A percentile compares a stretch with the other conserved stretches of the same genome.
Evolutionary conservation across 2,888 invertebrate genomes (phyloP).

Genomic region (Dugesia japonica): DNA sequence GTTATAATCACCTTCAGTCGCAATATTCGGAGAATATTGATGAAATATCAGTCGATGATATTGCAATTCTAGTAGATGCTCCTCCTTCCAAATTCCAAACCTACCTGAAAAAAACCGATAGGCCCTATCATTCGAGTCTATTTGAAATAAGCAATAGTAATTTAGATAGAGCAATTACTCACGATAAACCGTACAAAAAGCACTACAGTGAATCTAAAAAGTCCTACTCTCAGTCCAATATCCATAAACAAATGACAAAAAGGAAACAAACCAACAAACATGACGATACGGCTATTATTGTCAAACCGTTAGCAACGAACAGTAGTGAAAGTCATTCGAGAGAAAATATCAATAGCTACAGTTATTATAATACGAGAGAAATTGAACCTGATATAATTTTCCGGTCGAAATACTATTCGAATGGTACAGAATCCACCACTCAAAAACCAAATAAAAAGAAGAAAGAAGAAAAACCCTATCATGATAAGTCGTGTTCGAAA

Average conservation of each 20-base stretch:
- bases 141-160: background rate
- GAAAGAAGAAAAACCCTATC: background rate
- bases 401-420: background rate
- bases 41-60: background rate
- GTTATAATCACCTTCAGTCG: background rate
- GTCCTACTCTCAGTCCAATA: background rate
- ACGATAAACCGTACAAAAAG: background rate
- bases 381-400: background rate
- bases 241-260: background rate
- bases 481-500: background rate
- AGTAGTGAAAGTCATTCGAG: conserved; percentile 12
- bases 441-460: background rate
- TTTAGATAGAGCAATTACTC: background rate
- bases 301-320: background rate
- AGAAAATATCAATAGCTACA: conserved; percentile 1
- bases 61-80: background rate
- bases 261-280: background rate
- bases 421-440: background rate
- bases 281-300: background rate
- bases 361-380: conserved; percentile 12
- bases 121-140: background rate
- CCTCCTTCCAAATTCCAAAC: background rate
- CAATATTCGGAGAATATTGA: background rate
- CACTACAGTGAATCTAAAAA: background rate
- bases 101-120: background rate